Evolutionary conservation across 1,140 invertebrate genomes (phyloP).

Genomic region (Eufriesea mexicana): DNA sequence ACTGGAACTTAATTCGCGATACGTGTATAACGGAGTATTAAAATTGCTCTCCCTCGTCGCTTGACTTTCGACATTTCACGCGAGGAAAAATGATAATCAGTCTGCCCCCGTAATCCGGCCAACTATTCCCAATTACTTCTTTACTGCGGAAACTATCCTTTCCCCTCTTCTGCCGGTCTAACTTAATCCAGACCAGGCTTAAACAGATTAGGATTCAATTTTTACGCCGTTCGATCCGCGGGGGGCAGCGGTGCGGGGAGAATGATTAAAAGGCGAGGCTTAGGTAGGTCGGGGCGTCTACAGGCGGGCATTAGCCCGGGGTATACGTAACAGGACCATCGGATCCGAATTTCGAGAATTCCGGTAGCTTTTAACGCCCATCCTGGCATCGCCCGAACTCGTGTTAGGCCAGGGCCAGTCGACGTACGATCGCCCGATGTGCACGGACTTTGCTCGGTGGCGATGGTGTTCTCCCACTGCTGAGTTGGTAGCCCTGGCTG

Average conservation of each 20-base stretch:
- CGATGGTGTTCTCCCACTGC: slow-evolving; percentile 76
- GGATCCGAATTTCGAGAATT: slow-evolving; percentile 68
- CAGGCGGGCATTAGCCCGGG: slow-evolving; percentile 29
- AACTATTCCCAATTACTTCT: background rate
- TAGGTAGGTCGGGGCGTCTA: slow-evolving; percentile 20
- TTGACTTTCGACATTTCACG: background rate
- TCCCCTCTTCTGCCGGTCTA: background rate
- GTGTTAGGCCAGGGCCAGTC: slow-evolving; percentile 70
- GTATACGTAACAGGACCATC: slow-evolving; percentile 61
- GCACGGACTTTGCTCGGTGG: slow-evolving; percentile 78
- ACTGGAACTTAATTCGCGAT: no score
- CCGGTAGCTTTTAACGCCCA: slow-evolving; percentile 67
- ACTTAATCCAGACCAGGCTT: slow-evolving; percentile 23
- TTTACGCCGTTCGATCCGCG: slow-evolving; percentile 18
- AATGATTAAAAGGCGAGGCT: slow-evolving; percentile 44
- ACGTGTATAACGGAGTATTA: background rate
- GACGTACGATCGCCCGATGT: slow-evolving; percentile 70
- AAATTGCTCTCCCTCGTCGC: background rate
- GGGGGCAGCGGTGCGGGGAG: background rate
- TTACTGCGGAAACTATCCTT: background rate
- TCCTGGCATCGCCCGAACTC: slow-evolving; percentile 64
- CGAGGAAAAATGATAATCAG: background rate
- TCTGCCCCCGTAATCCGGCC: background rate
- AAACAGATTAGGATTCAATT: slow-evolving; percentile 27
- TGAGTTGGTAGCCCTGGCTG: slow-evolving; percentile 83